Percentiles rank a stretch among this genome's conserved stretches.
phyloP scores from a whole-genome alignment of 2,888 invertebrate species.

The Ypsolopha scabrella region DNA sequence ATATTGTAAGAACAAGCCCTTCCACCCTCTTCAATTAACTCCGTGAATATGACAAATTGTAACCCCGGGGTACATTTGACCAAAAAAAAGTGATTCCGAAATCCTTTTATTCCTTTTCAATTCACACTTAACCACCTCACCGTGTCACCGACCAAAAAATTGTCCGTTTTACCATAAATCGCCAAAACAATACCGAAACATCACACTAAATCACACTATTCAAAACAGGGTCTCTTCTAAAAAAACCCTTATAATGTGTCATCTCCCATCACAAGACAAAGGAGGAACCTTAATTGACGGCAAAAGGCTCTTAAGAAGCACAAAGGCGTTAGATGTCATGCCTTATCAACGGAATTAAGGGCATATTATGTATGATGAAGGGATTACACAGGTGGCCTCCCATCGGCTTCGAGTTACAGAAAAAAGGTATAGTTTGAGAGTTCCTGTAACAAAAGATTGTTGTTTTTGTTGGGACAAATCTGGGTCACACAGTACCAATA shows the following conservation, averaged over 20 bases:
- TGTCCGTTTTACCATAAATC: constrained; percentile 49
- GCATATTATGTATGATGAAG: constrained; percentile 62
- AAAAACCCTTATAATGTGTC: constrained; percentile 38
- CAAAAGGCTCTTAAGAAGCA: constrained; percentile 36
- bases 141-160: not conserved
- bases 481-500: not conserved
- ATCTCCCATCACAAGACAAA: constrained; percentile 58
- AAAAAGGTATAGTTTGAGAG: constrained; percentile 20
- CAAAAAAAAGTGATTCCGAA: constrained; percentile 4
- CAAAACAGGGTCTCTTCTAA: constrained; percentile 32
- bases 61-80: too few relatives aligned
- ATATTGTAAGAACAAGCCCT: too few relatives aligned
- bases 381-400: constrained; percentile 66
- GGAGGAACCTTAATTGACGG: constrained; percentile 52
- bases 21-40: too few relatives aligned
- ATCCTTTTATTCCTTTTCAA: not conserved
- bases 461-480: not conserved
- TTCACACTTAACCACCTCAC: not conserved
- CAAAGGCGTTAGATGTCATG: constrained; percentile 65
- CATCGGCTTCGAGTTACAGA: constrained; percentile 19
- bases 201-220: constrained; percentile 62
- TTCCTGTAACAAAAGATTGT: not conserved
- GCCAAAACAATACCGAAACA: constrained; percentile 41
- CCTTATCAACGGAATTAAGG: constrained; percentile 66
- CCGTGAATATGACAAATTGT: too few relatives aligned